Evolutionary conservation across 2,113 vertebrate genomes (phyloP).

Genomic region (Epinephelus cyanopodus): DNA sequence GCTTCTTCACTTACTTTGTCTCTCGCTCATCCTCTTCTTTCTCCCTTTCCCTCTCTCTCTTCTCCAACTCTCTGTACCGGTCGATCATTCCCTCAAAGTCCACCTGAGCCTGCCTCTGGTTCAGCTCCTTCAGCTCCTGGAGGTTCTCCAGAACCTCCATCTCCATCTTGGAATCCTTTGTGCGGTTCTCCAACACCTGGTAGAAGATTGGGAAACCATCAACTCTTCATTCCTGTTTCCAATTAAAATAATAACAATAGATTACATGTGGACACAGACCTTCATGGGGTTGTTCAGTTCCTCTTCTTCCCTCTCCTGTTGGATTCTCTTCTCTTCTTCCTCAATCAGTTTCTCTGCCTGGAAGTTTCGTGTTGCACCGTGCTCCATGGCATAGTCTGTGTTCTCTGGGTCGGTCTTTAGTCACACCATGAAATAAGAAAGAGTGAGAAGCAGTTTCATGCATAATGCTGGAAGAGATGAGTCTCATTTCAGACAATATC

Average conservation of each 20-base stretch:
- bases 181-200: constrained; percentile 96
- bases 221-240: background rate
- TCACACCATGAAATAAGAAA: background rate
- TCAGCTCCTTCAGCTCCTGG: constrained; percentile 97
- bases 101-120: constrained; percentile 95
- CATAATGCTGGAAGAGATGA: background rate
- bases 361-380: constrained; percentile 94
- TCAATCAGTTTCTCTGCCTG: constrained; percentile 96
- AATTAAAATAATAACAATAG: background rate
- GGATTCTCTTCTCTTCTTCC: constrained; percentile 93
- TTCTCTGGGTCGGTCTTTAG: constrained; percentile 95
- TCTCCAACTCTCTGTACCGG: constrained; percentile 87
- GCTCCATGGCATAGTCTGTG: constrained; percentile 97
- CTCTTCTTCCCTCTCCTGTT: constrained; percentile 93
- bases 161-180: constrained; percentile 97
- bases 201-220: background rate
- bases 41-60: constrained; percentile 84
- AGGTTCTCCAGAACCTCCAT: constrained; percentile 99
- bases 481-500: background rate
- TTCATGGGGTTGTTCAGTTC: constrained; percentile 99
- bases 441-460: background rate
- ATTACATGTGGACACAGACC: constrained; percentile 76
- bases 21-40: constrained; percentile 92
- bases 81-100: constrained; percentile 92
- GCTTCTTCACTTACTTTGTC: constrained; percentile 84